Evolutionary conservation across 2,888 invertebrate species (phyloP), one percentile per base, ranked within the genome.

Genomic region (Chorisops tibialis): DNA sequence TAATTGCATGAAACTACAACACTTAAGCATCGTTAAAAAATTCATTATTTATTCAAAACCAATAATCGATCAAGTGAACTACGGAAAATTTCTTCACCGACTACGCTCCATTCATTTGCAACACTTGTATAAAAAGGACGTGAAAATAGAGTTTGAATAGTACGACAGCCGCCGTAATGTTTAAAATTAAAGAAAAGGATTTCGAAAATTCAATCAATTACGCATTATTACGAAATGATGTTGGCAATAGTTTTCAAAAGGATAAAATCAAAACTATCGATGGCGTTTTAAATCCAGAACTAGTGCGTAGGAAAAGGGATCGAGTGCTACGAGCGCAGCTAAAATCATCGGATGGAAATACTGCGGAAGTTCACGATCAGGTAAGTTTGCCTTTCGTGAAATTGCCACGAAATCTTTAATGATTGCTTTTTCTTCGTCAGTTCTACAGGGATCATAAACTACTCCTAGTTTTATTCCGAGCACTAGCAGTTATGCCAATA

Each of bases 381-480:
- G 70, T 70, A 47, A 54, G 2, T 41, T n/a, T 1, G 6, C 6
- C 12, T 1, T 11, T n/a, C 2, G 16, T 5, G 12, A 16, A 49
- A 24, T 11, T 24, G n/a, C 6, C 30, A 6, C 7, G 2, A 24
- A 49, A 49, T 49, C 14, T 9, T 22, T 2, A 48, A 48, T 49
- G 14, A 16, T 59, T 30, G 18, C 14, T 16, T 37, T 47, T 67
- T 1, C n/a, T n/a, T n/a, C n/a, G n/a, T n/a, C 47, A 73, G 71
- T 87, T 87, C 75, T 87, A 86, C 69, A 79, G 84, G 52, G 86
- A 86, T 70, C 87, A 87, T 70, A 86, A 87, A 70, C 72, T 86
- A 59, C 74, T 87, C 24, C 73, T 87, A 19, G 81, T 83, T 51
- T 71, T 86, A 50, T 86, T 87, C 70, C 79, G 84, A 66, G 83